Percentiles rank a stretch among this genome's conserved stretches.
These are phyloP conservation scores for Boulengerochromis microlepis DNA, from an alignment of 2,113 vertebrate genomes.

Conservation along the genomic window DNA sequence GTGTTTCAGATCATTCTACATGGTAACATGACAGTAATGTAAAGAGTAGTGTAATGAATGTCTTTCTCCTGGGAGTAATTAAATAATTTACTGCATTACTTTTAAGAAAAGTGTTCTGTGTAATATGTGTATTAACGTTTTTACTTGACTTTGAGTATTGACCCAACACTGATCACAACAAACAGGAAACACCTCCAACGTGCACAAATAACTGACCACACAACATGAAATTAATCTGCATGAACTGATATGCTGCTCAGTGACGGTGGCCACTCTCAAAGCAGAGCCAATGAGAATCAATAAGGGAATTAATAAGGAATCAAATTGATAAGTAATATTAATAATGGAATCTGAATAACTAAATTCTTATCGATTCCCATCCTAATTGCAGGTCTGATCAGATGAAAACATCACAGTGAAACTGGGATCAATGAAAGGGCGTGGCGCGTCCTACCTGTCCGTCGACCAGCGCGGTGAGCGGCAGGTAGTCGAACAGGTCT, in stretches of 20 bases:
- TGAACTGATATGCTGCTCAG: background rate
- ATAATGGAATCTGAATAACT: background rate
- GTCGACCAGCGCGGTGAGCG: constrained; percentile 67
- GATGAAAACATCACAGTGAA: background rate
- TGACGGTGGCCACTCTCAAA: background rate
- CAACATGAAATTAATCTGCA: background rate
- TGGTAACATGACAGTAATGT: too few relatives aligned
- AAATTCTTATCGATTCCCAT: background rate
- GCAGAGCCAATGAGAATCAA: background rate
- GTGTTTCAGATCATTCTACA: too few relatives aligned
- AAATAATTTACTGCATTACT: too few relatives aligned
- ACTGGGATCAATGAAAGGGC: background rate
- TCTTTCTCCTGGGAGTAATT: too few relatives aligned
- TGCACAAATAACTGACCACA: background rate
- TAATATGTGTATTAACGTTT: background rate
- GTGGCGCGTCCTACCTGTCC: constrained; percentile 49
- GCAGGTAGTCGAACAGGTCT: constrained; percentile 73
- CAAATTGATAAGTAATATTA: background rate
- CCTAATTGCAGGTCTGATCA: background rate
- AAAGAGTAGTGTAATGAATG: too few relatives aligned
- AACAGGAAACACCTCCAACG: background rate
- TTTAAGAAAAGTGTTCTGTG: too few relatives aligned
- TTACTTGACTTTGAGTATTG: background rate
- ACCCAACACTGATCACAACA: background rate
- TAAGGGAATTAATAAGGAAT: background rate